Conservation (phyloP, 2,113 vertebrate genomes). For the Nycticorax nycticorax region DNA sequence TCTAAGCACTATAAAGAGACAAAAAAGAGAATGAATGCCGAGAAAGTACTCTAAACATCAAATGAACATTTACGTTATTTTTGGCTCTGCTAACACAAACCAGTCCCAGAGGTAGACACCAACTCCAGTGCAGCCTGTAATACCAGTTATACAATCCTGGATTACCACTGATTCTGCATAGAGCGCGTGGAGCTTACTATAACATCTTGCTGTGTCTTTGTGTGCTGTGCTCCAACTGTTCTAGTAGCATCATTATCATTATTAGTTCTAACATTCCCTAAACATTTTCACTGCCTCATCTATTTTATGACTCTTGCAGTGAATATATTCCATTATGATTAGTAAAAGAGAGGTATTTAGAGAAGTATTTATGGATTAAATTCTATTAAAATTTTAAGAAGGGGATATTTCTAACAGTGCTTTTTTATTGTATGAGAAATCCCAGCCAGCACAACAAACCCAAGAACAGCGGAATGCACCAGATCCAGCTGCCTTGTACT, state of each 20-base stretch:
- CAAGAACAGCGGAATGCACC: background rate
- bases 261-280: constrained; percentile 24
- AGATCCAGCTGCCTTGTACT: background rate
- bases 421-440: constrained; percentile 30
- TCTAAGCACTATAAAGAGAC: background rate
- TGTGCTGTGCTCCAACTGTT: constrained; percentile 14
- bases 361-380: constrained; percentile 51
- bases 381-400: constrained; percentile 31
- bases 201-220: background rate
- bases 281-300: constrained; percentile 50
- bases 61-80: background rate
- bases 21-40: background rate
- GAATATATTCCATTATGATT: constrained; percentile 23
- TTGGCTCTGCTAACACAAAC: constrained; percentile 9
- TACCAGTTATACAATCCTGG: constrained; percentile 25
- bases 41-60: background rate
- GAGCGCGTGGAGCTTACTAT: background rate
- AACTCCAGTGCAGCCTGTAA: constrained; percentile 24
- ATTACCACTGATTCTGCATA: background rate
- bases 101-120: background rate
- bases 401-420: background rate
- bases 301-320: constrained; percentile 39
- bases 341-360: constrained; percentile 32
- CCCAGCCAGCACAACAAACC: background rate
- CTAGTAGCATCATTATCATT: background rate